Evolutionary conservation across 2,113 vertebrate species (phyloP), one percentile per base, ranked within the genome.

Genomic region (Labeo catla): DNA sequence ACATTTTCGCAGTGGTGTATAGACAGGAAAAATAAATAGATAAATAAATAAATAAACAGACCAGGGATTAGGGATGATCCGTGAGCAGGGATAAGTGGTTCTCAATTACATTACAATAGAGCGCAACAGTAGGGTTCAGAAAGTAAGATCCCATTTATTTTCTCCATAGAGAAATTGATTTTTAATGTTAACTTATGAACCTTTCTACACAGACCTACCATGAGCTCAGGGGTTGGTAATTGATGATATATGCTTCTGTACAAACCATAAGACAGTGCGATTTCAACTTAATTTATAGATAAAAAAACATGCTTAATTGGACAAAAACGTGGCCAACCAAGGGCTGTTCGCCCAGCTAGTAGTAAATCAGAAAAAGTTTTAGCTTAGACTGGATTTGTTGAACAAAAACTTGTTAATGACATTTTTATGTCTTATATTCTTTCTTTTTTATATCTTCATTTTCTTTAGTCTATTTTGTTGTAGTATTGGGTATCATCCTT

Each of bases 61-160:
- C 21, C 13, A 63, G 57, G 65, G 83, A 86, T 83, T 86, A 78
- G n/a, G 36, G 76, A 39, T 47, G 83, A 68, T 80, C 45, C 72
- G 68, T 47, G 28, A 21, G 45, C 19, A 28, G 50, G 70, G 79
- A 74, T 57, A 47, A 86, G 78, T 63, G 61, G 68, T 59, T 54
- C 85, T 63, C 85, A 59, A 86, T 61, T 81, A 49, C 68, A 81
- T 61, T 50, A 65, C 78, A 81, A 81, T 52, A 82, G 80, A 82
- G 47, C 4, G n/a, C 15, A 50, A 77, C 47, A 77, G 28, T 36
- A 82, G 47, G 80, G 47, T 52, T 65, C 80, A 50, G 63, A 47
- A 82, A 34, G 45, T 34, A 34, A 49, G 45, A 52, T 50, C 45
- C 47, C 28, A 70, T 52, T 65, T 45, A 81, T 66, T 66, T 81